Evolutionary conservation across 2,888 invertebrate species (phyloP).

Genomic region (Tiliacea citrago): DNA sequence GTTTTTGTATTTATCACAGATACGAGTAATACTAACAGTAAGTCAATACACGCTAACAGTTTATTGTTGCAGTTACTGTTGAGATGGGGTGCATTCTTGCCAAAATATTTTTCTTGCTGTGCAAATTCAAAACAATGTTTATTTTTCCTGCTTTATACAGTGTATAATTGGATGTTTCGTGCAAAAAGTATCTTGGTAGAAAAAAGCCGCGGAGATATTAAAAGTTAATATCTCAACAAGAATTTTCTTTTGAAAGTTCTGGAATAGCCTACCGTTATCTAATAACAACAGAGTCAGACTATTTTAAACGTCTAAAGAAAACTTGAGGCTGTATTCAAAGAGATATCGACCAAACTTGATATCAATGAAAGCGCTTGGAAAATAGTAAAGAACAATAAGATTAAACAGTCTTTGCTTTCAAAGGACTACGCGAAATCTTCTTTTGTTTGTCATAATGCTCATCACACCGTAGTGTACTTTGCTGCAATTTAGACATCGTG

Average conservation of each 20-base stretch:
- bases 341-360: slow-evolving; percentile 63
- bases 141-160: not conserved
- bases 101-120: not conserved
- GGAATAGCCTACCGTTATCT: slow-evolving; percentile 9
- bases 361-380: slow-evolving; percentile 67
- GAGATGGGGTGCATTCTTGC: not conserved
- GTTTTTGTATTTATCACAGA: too few relatives aligned
- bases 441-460: slow-evolving; percentile 74
- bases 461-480: slow-evolving; percentile 69
- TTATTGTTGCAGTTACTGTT: not conserved
- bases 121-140: not conserved
- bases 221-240: not conserved
- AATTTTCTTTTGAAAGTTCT: not conserved
- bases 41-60: not conserved
- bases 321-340: slow-evolving; percentile 40
- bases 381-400: slow-evolving; percentile 82
- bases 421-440: slow-evolving; percentile 77
- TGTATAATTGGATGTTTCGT: not conserved
- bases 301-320: slow-evolving; percentile 26
- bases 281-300: slow-evolving; percentile 15
- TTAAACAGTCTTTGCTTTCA: slow-evolving; percentile 79
- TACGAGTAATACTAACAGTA: too few relatives aligned
- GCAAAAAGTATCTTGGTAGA: not conserved
- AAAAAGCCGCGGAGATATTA: not conserved
- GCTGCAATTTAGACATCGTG: not conserved